phyloP scores from a whole-genome alignment of 2,113 vertebrate species.

The Odocoileus virginianus region DNA sequence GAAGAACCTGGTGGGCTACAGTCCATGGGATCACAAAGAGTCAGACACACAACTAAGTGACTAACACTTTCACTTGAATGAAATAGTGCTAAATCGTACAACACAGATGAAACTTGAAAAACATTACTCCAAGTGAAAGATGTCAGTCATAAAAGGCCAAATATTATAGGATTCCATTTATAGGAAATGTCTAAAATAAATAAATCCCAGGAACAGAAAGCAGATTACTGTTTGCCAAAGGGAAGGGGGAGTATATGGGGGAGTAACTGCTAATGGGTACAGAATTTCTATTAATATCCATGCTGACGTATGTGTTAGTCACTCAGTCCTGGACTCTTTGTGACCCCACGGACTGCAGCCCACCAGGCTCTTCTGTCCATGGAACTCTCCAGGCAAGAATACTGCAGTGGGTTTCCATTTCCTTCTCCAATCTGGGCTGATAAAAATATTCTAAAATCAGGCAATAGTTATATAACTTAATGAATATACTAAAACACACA shows the following conservation, averaged over 20 bases:
- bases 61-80: background rate
- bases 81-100: background rate
- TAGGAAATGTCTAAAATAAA: background rate
- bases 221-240: background rate
- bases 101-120: background rate
- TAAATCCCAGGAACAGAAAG: background rate
- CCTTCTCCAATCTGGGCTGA: background rate
- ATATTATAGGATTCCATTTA: background rate
- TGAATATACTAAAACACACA: background rate
- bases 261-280: background rate
- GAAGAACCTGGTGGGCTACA: background rate
- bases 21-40: background rate
- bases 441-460: background rate
- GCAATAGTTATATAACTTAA: background rate
- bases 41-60: background rate
- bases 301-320: background rate
- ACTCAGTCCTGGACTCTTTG: background rate
- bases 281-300: background rate
- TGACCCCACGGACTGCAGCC: background rate
- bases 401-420: background rate
- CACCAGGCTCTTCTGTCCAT: background rate
- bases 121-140: background rate
- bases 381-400: background rate
- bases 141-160: background rate
- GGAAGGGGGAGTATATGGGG: no score